Evolutionary conservation across 2,888 invertebrate genomes (phyloP).

Genomic region (Lasius fuliginosus): DNA sequence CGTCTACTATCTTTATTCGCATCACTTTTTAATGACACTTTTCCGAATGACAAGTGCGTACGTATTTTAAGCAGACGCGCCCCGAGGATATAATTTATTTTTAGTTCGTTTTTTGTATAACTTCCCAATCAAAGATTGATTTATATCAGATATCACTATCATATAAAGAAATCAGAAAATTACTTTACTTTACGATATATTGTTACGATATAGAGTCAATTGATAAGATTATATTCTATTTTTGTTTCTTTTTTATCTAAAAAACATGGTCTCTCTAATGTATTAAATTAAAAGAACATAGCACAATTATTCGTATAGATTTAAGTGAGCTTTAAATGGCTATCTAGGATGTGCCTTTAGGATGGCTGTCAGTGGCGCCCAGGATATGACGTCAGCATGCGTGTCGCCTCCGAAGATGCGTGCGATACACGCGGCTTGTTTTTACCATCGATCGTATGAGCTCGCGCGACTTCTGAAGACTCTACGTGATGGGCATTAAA

Average conservation of each 20-base stretch:
- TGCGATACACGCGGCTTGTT: slow-evolving; percentile 67
- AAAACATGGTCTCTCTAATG: background rate
- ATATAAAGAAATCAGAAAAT: background rate
- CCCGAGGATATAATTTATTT: background rate
- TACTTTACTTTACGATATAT: background rate
- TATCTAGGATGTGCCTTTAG: slow-evolving; percentile 39
- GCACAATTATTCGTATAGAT: background rate
- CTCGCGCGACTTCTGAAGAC: slow-evolving; percentile 44
- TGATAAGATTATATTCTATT: background rate
- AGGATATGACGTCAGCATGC: slow-evolving; percentile 72
- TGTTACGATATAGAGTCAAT: background rate
- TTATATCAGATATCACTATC: background rate
- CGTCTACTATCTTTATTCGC: slow-evolving; percentile 2
- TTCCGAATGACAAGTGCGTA: background rate
- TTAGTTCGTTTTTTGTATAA: background rate
- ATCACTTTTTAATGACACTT: background rate
- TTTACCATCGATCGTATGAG: slow-evolving; percentile 54
- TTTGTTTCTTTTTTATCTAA: background rate
- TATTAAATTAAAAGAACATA: background rate
- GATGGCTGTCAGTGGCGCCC: slow-evolving; percentile 59
- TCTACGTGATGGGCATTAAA: slow-evolving; percentile 48
- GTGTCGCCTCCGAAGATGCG: slow-evolving; percentile 69
- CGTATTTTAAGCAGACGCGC: background rate
- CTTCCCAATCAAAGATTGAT: background rate
- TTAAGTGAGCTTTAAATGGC: background rate